A percentile compares a stretch with the other conserved stretches of the same genome.
Conservation (phyloP, 1,140 invertebrate species). For the Eriosoma lanigerum region DNA sequence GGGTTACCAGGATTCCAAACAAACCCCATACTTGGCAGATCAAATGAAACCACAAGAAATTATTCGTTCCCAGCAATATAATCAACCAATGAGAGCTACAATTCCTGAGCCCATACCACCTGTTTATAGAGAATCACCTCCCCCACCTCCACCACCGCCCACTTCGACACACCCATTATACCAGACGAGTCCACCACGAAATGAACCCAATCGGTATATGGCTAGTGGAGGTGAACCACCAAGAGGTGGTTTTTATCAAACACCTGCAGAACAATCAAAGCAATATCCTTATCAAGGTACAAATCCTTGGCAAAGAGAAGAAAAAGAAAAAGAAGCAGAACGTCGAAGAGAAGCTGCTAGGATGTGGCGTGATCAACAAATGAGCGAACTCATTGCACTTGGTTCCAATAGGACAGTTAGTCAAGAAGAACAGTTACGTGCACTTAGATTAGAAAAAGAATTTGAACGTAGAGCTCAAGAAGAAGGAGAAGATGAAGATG, state of each 20-base stretch:
- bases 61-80: slow-evolving; percentile 30
- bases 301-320: slow-evolving; percentile 87
- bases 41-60: slow-evolving; percentile 31
- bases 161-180: slow-evolving; percentile 73
- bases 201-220: slow-evolving; percentile 59
- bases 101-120: slow-evolving; percentile 57
- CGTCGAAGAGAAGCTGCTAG: slow-evolving; percentile 70
- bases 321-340: slow-evolving; percentile 78
- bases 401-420: slow-evolving; percentile 68
- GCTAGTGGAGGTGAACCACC: slow-evolving; percentile 76
- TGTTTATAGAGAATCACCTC: slow-evolving; percentile 63
- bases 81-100: slow-evolving; percentile 27
- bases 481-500: slow-evolving; percentile 76
- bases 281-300: slow-evolving; percentile 62
- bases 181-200: slow-evolving; percentile 55
- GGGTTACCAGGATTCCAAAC: slow-evolving; percentile 39
- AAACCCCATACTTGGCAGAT: background rate
- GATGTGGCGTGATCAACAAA: slow-evolving; percentile 80
- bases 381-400: slow-evolving; percentile 71
- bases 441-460: slow-evolving; percentile 80
- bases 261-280: slow-evolving; percentile 59
- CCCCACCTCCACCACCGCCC: slow-evolving; percentile 70
- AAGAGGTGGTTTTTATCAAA: slow-evolving; percentile 71
- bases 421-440: slow-evolving; percentile 83
- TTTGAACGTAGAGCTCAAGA: slow-evolving; percentile 85